Percentiles rank a stretch among this genome's conserved stretches.
These are phyloP conservation scores for Spodoptera litura DNA, from an alignment of 1,140 invertebrate genomes.

Conservation along the genomic window DNA sequence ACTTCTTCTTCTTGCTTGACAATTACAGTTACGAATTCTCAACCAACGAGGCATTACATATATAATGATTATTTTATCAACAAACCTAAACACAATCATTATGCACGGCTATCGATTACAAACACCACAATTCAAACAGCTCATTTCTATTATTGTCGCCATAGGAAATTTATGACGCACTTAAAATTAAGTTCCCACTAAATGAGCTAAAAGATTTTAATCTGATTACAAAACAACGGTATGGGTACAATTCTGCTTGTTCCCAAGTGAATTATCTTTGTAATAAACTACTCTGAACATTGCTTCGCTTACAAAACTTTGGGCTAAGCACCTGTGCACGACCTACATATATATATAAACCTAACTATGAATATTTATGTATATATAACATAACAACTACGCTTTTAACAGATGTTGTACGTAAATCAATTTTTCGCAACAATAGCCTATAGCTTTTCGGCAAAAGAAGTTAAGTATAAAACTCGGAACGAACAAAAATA, in stretches of 20 bases:
- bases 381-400: slow-evolving; percentile 55
- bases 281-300: slow-evolving; percentile 28
- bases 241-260: slow-evolving; percentile 13
- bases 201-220: slow-evolving; percentile 33
- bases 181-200: slow-evolving; percentile 22
- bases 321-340: slow-evolving; percentile 59
- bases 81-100: slow-evolving; percentile 1
- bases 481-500: background rate
- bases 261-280: slow-evolving; percentile 11
- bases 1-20: too few relatives aligned
- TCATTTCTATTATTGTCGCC: slow-evolving; percentile 4
- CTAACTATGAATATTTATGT: slow-evolving; percentile 33
- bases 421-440: slow-evolving; percentile 84
- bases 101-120: background rate
- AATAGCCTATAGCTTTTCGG: slow-evolving; percentile 49
- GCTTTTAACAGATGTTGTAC: slow-evolving; percentile 72
- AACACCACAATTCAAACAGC: slow-evolving; percentile 8
- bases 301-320: slow-evolving; percentile 11
- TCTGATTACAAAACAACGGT: slow-evolving; percentile 22
- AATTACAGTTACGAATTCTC: too few relatives aligned
- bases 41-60: too few relatives aligned
- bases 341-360: slow-evolving; percentile 52
- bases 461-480: slow-evolving; percentile 8
- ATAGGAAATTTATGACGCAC: background rate
- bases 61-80: slow-evolving; percentile 2